phyloP scores from a whole-genome alignment of 2,113 vertebrate species.

The Pluvialis apricaria region DNA sequence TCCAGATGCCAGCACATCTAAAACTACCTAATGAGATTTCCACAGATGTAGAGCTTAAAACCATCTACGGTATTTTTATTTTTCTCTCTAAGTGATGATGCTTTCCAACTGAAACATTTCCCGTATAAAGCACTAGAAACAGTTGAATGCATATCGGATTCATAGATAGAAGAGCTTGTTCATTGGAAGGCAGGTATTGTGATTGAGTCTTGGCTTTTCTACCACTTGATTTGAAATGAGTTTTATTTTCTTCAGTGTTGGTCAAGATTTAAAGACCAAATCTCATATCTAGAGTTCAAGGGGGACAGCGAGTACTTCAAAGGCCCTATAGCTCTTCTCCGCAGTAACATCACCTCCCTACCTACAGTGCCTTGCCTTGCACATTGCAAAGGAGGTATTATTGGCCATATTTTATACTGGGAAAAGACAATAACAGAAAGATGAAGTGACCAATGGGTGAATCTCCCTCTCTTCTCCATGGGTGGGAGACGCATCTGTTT shows the following conservation, averaged over 20 bases:
- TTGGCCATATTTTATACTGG: not conserved
- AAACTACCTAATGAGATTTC: slow-evolving; percentile 77
- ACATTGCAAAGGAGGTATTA: not conserved
- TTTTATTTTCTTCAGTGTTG: not conserved
- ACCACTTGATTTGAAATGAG: not conserved
- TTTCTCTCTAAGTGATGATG: slow-evolving; percentile 62
- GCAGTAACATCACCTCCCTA: not conserved
- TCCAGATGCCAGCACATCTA: slow-evolving; percentile 79
- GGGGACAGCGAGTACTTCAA: not conserved
- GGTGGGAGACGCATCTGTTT: not conserved
- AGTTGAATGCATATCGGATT: slow-evolving; percentile 23
- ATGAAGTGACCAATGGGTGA: not conserved
- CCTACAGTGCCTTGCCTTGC: not conserved
- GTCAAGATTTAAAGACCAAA: not conserved
- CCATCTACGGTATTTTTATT: slow-evolving; percentile 65
- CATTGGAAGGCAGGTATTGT: slow-evolving; percentile 35
- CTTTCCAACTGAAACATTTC: slow-evolving; percentile 69
- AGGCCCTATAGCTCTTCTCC: not conserved
- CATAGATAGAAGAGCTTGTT: slow-evolving; percentile 56
- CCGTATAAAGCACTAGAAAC: slow-evolving; percentile 57
- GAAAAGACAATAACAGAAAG: not conserved
- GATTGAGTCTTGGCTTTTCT: not conserved
- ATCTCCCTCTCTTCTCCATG: not conserved
- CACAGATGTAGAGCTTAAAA: slow-evolving; percentile 75
- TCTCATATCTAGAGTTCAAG: not conserved